A percentile compares a stretch with the other conserved stretches of the same genome.
Conservation (phyloP, 2,888 invertebrate species). For the Pollenia amentaria region DNA sequence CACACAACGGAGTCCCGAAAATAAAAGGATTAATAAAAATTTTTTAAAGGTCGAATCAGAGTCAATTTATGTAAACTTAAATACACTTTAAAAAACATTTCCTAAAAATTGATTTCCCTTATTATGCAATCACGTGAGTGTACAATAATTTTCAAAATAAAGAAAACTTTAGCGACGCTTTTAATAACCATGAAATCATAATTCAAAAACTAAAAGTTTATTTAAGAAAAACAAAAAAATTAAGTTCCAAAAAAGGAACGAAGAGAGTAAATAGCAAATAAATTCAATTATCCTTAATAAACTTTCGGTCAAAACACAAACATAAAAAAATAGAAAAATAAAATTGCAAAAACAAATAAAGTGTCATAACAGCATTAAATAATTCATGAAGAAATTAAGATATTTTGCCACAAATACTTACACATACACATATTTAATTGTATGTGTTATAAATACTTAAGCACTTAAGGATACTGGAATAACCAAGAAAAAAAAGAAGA, state of each 20-base stretch:
- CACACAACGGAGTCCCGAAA: no score
- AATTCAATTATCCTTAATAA: slow-evolving; percentile 69
- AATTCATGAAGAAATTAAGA: slow-evolving; percentile 72
- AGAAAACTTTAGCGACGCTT: slow-evolving; percentile 55
- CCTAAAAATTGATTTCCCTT: slow-evolving; percentile 11
- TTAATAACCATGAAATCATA: slow-evolving; percentile 29
- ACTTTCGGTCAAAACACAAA: slow-evolving; percentile 28
- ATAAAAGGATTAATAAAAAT: no score
- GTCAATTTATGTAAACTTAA: slow-evolving; percentile 18
- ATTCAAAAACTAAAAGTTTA: slow-evolving; percentile 45
- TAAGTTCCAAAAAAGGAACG: neutral
- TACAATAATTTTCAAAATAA: slow-evolving; percentile 45
- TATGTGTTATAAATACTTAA: slow-evolving; percentile 15
- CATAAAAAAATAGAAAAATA: neutral
- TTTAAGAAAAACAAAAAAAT: slow-evolving; percentile 18
- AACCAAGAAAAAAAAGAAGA: slow-evolving; percentile 10
- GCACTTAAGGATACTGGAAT: slow-evolving; percentile 18
- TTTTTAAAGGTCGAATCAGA: no score
- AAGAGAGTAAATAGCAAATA: slow-evolving; percentile 39
- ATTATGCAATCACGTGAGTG: slow-evolving; percentile 54
- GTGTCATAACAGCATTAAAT: slow-evolving; percentile 72
- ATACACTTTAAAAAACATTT: slow-evolving; percentile 46
- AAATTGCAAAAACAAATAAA: slow-evolving; percentile 53
- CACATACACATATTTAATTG: slow-evolving; percentile 21
- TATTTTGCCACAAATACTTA: slow-evolving; percentile 25